Conservation (phyloP, 1,140 invertebrate species). For the Drosophila pachea region DNA sequence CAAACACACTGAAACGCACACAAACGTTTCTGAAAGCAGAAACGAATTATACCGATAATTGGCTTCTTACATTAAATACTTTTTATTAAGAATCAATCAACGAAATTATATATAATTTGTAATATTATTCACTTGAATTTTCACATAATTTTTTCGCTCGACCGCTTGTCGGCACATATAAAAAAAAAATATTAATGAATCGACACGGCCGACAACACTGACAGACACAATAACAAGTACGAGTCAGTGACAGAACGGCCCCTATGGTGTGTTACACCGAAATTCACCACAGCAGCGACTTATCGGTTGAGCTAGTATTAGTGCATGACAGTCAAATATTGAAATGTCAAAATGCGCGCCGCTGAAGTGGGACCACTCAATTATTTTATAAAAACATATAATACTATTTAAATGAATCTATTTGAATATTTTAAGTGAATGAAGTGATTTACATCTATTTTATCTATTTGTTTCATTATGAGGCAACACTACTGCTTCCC, state of each 20-base stretch:
- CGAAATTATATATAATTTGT: constrained; percentile 3
- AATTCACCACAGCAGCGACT: constrained; percentile 40
- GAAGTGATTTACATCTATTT: background rate
- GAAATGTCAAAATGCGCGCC: constrained; percentile 45
- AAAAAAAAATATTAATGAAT: constrained; percentile 31
- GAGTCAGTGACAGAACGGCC: constrained; percentile 40
- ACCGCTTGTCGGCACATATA: constrained; percentile 30
- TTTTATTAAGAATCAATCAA: background rate
- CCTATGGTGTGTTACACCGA: constrained; percentile 41
- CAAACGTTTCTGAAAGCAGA: background rate
- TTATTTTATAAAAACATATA: constrained; percentile 4
- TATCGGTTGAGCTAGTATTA: constrained; percentile 24
- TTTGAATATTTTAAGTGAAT: background rate
- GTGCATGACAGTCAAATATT: constrained; percentile 46
- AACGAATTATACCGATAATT: constrained; percentile 3
- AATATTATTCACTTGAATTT: constrained; percentile 27
- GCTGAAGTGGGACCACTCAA: constrained; percentile 26
- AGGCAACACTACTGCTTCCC: constrained; percentile 31
- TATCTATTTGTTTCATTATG: constrained; percentile 4
- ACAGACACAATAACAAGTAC: constrained; percentile 44
- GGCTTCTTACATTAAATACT: constrained; percentile 1
- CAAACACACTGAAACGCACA: background rate
- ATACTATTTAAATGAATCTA: background rate
- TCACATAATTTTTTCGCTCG: constrained; percentile 26
- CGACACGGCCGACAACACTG: constrained; percentile 43